These are phyloP conservation scores for Ooceraea biroi DNA, from an alignment of 1,140 invertebrate species.

Conservation along the genomic window DNA sequence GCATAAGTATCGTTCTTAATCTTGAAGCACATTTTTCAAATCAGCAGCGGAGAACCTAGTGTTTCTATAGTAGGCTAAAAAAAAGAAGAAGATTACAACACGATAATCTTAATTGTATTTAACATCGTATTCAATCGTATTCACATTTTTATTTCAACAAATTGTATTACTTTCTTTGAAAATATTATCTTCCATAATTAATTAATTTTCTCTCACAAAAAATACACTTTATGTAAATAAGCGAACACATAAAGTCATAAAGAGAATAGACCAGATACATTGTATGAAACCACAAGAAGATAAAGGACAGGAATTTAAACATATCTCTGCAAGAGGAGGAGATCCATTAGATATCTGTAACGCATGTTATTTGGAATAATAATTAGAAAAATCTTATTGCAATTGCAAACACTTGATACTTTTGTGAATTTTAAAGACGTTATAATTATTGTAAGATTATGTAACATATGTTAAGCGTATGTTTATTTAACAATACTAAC, in stretches of 20 bases:
- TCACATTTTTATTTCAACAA: background rate
- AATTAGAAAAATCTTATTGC: background rate
- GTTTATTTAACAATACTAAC: background rate
- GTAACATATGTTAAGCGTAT: background rate
- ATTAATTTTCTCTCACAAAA: background rate
- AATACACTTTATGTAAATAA: background rate
- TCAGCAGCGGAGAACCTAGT: conserved; percentile 34
- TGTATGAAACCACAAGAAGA: background rate
- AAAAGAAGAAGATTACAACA: background rate
- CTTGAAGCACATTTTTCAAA: conserved; percentile 55
- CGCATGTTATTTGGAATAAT: background rate
- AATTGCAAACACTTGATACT: background rate
- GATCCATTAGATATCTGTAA: background rate
- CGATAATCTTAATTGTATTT: background rate
- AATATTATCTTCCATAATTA: background rate
- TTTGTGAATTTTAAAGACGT: too few relatives aligned
- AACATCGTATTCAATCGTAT: too few relatives aligned
- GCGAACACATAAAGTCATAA: background rate
- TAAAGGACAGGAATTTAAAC: background rate
- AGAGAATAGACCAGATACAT: background rate
- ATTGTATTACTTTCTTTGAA: too few relatives aligned
- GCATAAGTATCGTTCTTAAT: conserved; percentile 62
- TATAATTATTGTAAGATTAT: background rate
- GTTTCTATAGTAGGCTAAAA: conserved; percentile 22
- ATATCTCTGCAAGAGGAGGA: background rate